Evolutionary conservation across 2,113 vertebrate species (phyloP).

Genomic region (Hassar affinis): DNA sequence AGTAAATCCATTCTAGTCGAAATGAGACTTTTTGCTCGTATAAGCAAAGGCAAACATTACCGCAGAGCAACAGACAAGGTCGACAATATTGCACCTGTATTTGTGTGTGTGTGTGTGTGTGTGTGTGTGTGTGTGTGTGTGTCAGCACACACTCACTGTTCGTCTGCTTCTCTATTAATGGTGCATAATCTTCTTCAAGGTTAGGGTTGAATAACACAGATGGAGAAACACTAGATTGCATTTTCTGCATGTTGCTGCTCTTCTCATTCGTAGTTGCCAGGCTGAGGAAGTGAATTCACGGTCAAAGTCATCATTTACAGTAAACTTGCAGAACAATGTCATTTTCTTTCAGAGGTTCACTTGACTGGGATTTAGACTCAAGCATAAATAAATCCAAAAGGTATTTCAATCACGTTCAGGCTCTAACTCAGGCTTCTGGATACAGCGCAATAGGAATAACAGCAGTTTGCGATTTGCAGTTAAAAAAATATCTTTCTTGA

Average conservation of each 20-base stretch:
- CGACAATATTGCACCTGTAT: slow-evolving; percentile 39
- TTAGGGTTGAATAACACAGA: slow-evolving; percentile 45
- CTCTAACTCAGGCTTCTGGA: slow-evolving; percentile 27
- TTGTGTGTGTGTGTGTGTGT: background rate
- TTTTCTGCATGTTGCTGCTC: slow-evolving; percentile 14
- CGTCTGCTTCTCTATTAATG: slow-evolving; percentile 49
- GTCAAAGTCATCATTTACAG: slow-evolving; percentile 23
- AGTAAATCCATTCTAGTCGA: slow-evolving; percentile 25
- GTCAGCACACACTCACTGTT: background rate
- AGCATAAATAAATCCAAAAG: slow-evolving; percentile 25
- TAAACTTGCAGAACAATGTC: slow-evolving; percentile 51
- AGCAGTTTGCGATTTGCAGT: slow-evolving; percentile 25
- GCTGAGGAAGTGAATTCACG: slow-evolving; percentile 27
- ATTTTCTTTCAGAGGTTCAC: slow-evolving; percentile 57
- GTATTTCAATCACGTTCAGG: background rate
- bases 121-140: background rate
- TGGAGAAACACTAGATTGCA: slow-evolving; percentile 44
- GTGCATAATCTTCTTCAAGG: slow-evolving; percentile 46
- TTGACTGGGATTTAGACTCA: slow-evolving; percentile 64
- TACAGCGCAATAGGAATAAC: slow-evolving; percentile 46
- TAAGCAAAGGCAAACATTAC: slow-evolving; percentile 42
- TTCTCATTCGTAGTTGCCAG: slow-evolving; percentile 31
- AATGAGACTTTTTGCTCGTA: slow-evolving; percentile 44
- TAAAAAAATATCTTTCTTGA: background rate
- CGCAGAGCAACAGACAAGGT: slow-evolving; percentile 54